A percentile compares a stretch with the other conserved stretches of the same genome.
Evolutionary conservation across 2,888 invertebrate species (phyloP).

Genomic region (Drosophila paramelanica): DNA sequence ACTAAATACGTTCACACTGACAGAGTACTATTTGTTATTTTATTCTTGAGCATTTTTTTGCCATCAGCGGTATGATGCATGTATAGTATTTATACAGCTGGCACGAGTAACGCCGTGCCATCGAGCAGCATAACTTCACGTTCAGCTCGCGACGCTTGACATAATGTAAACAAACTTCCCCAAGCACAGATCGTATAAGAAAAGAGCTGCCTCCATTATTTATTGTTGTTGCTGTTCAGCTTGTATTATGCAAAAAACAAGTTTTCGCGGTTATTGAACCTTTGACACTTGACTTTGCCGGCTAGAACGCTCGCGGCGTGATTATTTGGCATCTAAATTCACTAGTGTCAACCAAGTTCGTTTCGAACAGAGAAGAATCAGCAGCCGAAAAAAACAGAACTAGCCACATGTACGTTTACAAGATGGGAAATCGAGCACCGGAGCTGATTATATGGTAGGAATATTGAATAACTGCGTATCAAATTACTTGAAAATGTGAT

Average conservation of each 20-base stretch:
- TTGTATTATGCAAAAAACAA: conserved; percentile 67
- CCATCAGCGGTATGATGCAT: conserved; percentile 18
- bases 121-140: conserved; percentile 1
- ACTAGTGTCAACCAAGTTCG: conserved; percentile 33
- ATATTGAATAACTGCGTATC: accelerated
- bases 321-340: conserved; percentile 17
- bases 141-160: conserved; percentile 1
- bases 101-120: conserved; percentile 28
- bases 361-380: conserved; percentile 6
- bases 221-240: conserved; percentile 36
- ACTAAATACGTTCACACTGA: conserved; percentile 17
- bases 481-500: neutral
- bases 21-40: conserved; percentile 12
- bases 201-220: conserved; percentile 19
- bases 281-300: conserved; percentile 70
- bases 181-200: conserved; percentile 25
- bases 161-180: conserved; percentile 35
- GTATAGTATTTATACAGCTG: conserved; percentile 46
- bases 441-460: conserved; percentile 84
- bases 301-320: conserved; percentile 42
- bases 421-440: conserved; percentile 84
- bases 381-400: conserved; percentile 2
- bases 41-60: neutral
- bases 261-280: conserved; percentile 73
- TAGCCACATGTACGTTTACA: conserved; percentile 54